Evolutionary conservation across 2,888 invertebrate species (phyloP), one percentile per base, ranked within the genome.

Genomic region (Galeopsomyia nigrocyanea): DNA sequence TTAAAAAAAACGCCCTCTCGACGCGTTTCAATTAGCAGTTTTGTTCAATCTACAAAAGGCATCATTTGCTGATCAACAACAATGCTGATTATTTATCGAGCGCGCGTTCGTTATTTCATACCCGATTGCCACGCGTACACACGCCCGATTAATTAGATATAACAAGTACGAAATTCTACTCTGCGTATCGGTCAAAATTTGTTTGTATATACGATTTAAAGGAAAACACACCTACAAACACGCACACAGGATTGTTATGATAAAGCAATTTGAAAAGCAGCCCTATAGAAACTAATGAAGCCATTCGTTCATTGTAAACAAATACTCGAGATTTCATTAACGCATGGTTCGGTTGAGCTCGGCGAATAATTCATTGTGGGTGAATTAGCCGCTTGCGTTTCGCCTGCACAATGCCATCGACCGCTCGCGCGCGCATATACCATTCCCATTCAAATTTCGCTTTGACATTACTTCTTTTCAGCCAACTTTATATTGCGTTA

Each of bases 361-460:
- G 49, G 39, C 58, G 46, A 60, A 56, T 70, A 70, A 70, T 46
- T 13, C 16, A 53, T 60, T 68, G 53, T 61, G 21, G 47, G 16
- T 51, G 26, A 62, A 62, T 62, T 56, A 62, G 49, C n/a, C 10
- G 49, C 61, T 13, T 17, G 50, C 57, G 13, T 31, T 47, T 57
- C 19, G 14, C 19, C 7, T n/a, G 22, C 14, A 47, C 60, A 68
- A 61, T 53, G 22, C 68, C 17, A 62, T 61, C 55, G 56, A 49
- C 62, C 56, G 19, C 22, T n/a, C n/a, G n/a, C 26, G 26, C 26
- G 5, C 26, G 6, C 62, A 47, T 39, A 10, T 13, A 39, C 39
- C 5, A 31, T 56, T 51, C n/a, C 26, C 21, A 68, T 68, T 68
- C 16, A 62, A 61, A 62, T 62, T 62, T 68, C 47, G 26, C 26